A percentile compares a stretch with the other conserved stretches of the same genome.
phyloP scores from a whole-genome alignment of 2,888 invertebrate genomes.

The Xanthorhoe spadicearia region DNA sequence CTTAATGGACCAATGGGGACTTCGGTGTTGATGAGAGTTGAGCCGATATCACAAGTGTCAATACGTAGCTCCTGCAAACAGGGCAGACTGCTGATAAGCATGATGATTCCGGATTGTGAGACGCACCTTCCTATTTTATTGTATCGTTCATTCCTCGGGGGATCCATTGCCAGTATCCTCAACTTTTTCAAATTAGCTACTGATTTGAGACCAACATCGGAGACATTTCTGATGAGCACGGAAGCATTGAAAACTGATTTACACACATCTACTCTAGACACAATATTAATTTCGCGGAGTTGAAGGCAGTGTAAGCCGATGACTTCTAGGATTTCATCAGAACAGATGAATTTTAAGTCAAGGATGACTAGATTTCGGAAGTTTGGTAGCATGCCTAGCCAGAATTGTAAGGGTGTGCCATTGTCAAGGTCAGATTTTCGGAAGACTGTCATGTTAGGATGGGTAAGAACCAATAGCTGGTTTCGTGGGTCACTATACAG shows the following conservation, averaged over 20 bases:
- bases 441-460: slow-evolving; percentile 77
- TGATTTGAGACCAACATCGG: slow-evolving; percentile 72
- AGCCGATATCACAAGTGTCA: slow-evolving; percentile 81
- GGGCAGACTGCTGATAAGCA: slow-evolving; percentile 71
- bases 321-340: slow-evolving; percentile 78
- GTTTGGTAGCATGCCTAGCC: slow-evolving; percentile 69
- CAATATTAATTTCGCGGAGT: slow-evolving; percentile 79
- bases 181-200: slow-evolving; percentile 72
- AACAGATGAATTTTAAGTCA: slow-evolving; percentile 80
- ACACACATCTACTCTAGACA: slow-evolving; percentile 77
- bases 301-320: slow-evolving; percentile 68
- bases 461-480: slow-evolving; percentile 74
- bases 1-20: slow-evolving; percentile 70
- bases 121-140: slow-evolving; percentile 76
- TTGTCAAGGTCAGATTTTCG: slow-evolving; percentile 79
- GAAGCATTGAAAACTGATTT: slow-evolving; percentile 80
- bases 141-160: slow-evolving; percentile 75
- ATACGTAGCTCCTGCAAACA: slow-evolving; percentile 75
- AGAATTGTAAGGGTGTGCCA: slow-evolving; percentile 72
- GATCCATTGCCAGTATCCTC: slow-evolving; percentile 75
- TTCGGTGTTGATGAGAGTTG: slow-evolving; percentile 71
- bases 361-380: slow-evolving; percentile 72
- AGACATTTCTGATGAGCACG: slow-evolving; percentile 76
- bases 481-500: slow-evolving; percentile 75
- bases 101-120: slow-evolving; percentile 76